Conservation (phyloP, 1,140 invertebrate species). For the Psilanteris sp. region DNA sequence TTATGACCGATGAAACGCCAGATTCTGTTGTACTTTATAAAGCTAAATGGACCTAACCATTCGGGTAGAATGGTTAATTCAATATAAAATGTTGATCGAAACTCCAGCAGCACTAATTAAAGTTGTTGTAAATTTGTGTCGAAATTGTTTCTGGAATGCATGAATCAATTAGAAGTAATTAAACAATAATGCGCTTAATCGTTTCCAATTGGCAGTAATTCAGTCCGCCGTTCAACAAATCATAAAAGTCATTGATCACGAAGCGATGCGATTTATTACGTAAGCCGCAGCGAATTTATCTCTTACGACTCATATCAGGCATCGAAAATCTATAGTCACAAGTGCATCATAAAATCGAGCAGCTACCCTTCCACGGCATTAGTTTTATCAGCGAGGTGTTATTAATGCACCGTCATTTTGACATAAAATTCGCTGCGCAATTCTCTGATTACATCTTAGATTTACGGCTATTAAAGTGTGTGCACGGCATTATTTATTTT, state of each 20-base stretch:
- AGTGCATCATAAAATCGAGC: slow-evolving; percentile 50
- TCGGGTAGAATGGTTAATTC: slow-evolving; percentile 28
- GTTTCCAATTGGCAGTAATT: slow-evolving; percentile 6
- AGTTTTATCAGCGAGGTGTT: slow-evolving; percentile 60
- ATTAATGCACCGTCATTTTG: slow-evolving; percentile 56
- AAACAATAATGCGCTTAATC: slow-evolving; percentile 15
- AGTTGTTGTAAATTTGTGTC: slow-evolving; percentile 32
- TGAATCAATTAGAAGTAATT: slow-evolving; percentile 19
- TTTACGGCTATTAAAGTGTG: slow-evolving; percentile 64
- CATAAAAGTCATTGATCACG: slow-evolving; percentile 27
- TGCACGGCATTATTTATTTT: slow-evolving; percentile 64
- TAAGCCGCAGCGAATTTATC: slow-evolving; percentile 36
- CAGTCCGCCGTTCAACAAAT: slow-evolving; percentile 1
- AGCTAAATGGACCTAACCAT: slow-evolving; percentile 44
- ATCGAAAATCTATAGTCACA: slow-evolving; percentile 52
- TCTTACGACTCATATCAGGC: slow-evolving; percentile 43
- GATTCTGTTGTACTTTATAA: slow-evolving; percentile 40
- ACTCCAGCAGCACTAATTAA: slow-evolving; percentile 34
- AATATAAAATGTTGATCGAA: slow-evolving; percentile 46
- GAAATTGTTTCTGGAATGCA: no score
- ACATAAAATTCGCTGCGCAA: slow-evolving; percentile 53
- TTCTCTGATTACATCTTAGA: slow-evolving; percentile 68
- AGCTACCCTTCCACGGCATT: slow-evolving; percentile 48
- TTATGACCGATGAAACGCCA: slow-evolving; percentile 58
- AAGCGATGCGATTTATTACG: slow-evolving; percentile 38